phyloP scores from a whole-genome alignment of 2,888 invertebrate species.

The Drosophila monieri region DNA sequence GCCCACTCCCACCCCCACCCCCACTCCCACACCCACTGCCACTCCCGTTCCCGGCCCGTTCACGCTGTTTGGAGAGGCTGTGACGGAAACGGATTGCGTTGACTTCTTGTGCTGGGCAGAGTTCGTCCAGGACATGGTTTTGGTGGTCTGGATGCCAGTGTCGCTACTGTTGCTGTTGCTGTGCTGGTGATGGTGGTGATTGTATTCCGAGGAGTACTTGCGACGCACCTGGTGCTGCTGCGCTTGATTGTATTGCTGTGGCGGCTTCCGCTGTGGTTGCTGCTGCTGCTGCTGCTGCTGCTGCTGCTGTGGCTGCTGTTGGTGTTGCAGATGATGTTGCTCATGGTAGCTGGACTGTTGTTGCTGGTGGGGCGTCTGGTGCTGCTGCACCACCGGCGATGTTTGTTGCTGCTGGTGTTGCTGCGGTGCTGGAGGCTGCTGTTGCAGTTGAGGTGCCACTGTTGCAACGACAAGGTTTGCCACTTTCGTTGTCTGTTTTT shows the following conservation, averaged over 20 bases:
- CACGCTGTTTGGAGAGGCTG: slow-evolving; percentile 82
- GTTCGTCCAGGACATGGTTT: slow-evolving; percentile 84
- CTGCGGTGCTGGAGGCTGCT: slow-evolving; percentile 72
- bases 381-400: slow-evolving; percentile 52
- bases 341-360: slow-evolving; percentile 38
- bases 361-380: slow-evolving; percentile 74
- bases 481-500: slow-evolving; percentile 43
- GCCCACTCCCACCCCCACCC: slow-evolving; percentile 2
- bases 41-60: slow-evolving; percentile 30
- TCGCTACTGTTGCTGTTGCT: slow-evolving; percentile 58
- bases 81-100: slow-evolving; percentile 83
- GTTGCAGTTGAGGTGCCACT: slow-evolving; percentile 82
- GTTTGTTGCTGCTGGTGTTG: slow-evolving; percentile 45
- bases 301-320: slow-evolving; percentile 51
- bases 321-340: slow-evolving; percentile 43
- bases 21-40: slow-evolving; percentile 3
- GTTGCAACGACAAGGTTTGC: slow-evolving; percentile 51
- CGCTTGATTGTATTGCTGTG: slow-evolving; percentile 64
- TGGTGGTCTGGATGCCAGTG: slow-evolving; percentile 72
- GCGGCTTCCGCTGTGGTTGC: slow-evolving; percentile 57
- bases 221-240: slow-evolving; percentile 69
- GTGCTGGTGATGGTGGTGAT: slow-evolving; percentile 56
- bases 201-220: slow-evolving; percentile 72
- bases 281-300: slow-evolving; percentile 52
- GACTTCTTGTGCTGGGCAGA: slow-evolving; percentile 84